These are phyloP conservation scores for Alouatta palliata DNA, from an alignment of 2,113 vertebrate genomes.

Conservation along the genomic window DNA sequence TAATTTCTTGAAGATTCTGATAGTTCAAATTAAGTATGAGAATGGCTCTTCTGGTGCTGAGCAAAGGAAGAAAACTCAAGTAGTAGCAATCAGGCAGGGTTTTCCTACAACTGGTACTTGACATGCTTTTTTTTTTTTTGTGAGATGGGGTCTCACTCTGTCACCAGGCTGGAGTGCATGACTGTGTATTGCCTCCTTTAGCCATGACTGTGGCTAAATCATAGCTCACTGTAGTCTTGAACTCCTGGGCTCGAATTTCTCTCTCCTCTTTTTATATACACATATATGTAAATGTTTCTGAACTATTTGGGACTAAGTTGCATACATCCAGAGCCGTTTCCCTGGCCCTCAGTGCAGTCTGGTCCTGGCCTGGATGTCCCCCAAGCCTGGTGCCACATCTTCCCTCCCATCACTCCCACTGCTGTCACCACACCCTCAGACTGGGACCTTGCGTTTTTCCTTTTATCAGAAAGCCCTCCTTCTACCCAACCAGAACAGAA, in stretches of 20 bases:
- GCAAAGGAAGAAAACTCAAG: neutral
- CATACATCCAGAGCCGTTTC: neutral
- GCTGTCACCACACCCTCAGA: neutral
- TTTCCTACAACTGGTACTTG: neutral
- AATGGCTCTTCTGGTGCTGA: neutral
- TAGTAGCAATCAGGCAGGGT: accelerated
- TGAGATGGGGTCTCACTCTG: neutral
- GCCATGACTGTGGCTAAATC: neutral
- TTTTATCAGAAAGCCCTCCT: neutral
- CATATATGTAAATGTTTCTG: neutral
- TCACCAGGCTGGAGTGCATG: neutral
- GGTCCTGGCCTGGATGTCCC: neutral
- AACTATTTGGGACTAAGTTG: neutral
- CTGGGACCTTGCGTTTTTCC: neutral
- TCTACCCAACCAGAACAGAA: neutral
- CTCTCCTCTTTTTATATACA: neutral
- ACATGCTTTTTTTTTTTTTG: too few relatives aligned
- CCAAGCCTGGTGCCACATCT: neutral
- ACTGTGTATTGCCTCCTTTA: too few relatives aligned
- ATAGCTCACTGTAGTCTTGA: neutral
- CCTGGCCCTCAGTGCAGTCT: neutral
- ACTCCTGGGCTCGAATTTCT: neutral
- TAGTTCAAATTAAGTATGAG: neutral
- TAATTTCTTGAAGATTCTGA: neutral
- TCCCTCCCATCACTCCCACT: neutral